Percentiles rank a stretch among this genome's conserved stretches.
Conservation (phyloP, 2,113 vertebrate genomes). For the Sprattus sprattus region DNA sequence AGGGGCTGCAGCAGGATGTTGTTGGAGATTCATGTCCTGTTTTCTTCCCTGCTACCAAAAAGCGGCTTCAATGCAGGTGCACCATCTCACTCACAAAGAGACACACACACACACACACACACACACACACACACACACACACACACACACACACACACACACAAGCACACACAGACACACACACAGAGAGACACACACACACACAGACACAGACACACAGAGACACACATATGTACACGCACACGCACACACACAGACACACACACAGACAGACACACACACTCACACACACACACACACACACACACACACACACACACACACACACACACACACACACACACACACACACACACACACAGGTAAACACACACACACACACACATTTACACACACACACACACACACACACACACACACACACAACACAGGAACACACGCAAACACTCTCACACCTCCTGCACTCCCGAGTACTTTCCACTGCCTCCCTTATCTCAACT, state of each 20-base stretch:
- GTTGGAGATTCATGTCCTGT: slow-evolving; percentile 70
- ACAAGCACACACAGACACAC: not conserved
- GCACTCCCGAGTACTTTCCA: not conserved
- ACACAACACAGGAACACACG: slow-evolving; percentile 21
- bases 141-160: slow-evolving; percentile 15
- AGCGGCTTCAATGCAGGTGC: slow-evolving; percentile 62
- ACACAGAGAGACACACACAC: slow-evolving; percentile 4
- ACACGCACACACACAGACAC: not conserved
- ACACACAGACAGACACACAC: not conserved
- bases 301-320: not conserved
- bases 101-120: slow-evolving; percentile 22
- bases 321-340: not conserved
- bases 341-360: slow-evolving; percentile 20
- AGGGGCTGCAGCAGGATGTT: slow-evolving; percentile 66
- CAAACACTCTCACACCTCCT: not conserved
- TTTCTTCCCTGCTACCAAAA: slow-evolving; percentile 66
- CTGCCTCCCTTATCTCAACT: not conserved
- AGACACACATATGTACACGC: not conserved
- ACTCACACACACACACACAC: slow-evolving; percentile 22
- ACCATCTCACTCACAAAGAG: not conserved
- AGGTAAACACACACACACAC: not conserved
- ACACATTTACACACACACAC: not conserved
- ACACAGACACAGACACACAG: slow-evolving; percentile 20
- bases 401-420: slow-evolving; percentile 15
- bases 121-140: slow-evolving; percentile 6